phyloP scores from a whole-genome alignment of 1,140 invertebrate species.

The Manduca sexta region DNA sequence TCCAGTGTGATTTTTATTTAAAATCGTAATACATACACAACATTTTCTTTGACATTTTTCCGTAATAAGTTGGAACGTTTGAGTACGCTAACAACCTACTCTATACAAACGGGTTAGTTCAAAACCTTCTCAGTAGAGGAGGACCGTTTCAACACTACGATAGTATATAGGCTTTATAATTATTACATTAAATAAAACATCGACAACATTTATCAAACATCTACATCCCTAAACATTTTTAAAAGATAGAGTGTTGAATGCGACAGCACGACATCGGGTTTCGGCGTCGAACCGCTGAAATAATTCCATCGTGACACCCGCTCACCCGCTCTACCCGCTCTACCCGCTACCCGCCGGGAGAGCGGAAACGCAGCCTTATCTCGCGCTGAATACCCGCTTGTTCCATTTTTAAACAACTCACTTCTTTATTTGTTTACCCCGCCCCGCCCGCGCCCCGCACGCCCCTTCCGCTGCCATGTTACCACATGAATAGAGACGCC shows the following conservation, averaged over 20 bases:
- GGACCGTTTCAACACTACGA: too few species aligned
- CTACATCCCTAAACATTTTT: conserved; percentile 58
- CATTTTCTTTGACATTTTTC: too few species aligned
- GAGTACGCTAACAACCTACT: too few species aligned
- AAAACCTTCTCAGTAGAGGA: too few species aligned
- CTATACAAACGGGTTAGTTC: too few species aligned
- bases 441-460: conserved; percentile 18
- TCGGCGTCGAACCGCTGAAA: conserved; percentile 62
- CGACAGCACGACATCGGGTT: conserved; percentile 62
- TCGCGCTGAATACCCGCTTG: conserved; percentile 62
- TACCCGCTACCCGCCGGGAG: conserved; percentile 13
- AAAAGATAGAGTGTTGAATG: conserved; percentile 68
- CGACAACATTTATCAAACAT: not conserved
- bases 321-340: conserved; percentile 29
- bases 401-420: conserved; percentile 72
- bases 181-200: not conserved
- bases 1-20: too few species aligned
- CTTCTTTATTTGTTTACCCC: conserved; percentile 63
- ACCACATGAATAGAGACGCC: conserved; percentile 64
- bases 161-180: too few species aligned
- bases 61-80: too few species aligned
- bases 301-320: conserved; percentile 48
- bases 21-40: too few species aligned
- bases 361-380: conserved; percentile 69
- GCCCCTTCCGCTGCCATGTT: conserved; percentile 34